A percentile compares a stretch with the other conserved stretches of the same genome.
phyloP scores from a whole-genome alignment of 2,797 vertebrate species.

The Orestias chungarensis region DNA sequence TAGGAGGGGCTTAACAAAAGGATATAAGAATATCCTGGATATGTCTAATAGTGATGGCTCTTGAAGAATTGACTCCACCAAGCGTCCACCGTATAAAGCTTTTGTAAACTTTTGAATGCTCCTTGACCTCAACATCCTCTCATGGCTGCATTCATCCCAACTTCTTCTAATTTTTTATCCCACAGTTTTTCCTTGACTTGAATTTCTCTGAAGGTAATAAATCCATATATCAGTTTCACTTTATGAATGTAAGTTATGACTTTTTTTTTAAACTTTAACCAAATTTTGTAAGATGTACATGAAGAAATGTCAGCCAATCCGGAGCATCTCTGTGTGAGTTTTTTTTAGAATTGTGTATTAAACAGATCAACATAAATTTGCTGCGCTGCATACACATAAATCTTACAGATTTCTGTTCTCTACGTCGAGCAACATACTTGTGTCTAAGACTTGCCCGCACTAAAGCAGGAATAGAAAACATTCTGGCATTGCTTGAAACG shows the following conservation, averaged over 20 bases:
- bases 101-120: background rate
- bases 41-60: too few relatives aligned
- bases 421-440: constrained; percentile 29
- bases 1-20: background rate
- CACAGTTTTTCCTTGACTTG: background rate
- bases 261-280: too few relatives aligned
- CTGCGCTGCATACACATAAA: constrained; percentile 16
- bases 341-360: background rate
- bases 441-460: constrained; percentile 41
- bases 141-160: background rate
- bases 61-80: background rate
- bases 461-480: constrained; percentile 36
- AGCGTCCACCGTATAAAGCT: background rate
- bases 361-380: constrained; percentile 22
- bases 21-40: too few relatives aligned
- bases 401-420: constrained; percentile 19
- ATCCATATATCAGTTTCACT: background rate
- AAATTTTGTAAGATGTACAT: too few relatives aligned
- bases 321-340: too few relatives aligned
- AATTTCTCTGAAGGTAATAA: too few relatives aligned
- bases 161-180: too few relatives aligned
- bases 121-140: background rate
- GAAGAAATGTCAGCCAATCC: too few relatives aligned
- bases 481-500: constrained; percentile 63
- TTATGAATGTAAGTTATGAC: background rate